phyloP scores from a whole-genome alignment of 2,888 invertebrate species.

The Leucophenga maculata region DNA sequence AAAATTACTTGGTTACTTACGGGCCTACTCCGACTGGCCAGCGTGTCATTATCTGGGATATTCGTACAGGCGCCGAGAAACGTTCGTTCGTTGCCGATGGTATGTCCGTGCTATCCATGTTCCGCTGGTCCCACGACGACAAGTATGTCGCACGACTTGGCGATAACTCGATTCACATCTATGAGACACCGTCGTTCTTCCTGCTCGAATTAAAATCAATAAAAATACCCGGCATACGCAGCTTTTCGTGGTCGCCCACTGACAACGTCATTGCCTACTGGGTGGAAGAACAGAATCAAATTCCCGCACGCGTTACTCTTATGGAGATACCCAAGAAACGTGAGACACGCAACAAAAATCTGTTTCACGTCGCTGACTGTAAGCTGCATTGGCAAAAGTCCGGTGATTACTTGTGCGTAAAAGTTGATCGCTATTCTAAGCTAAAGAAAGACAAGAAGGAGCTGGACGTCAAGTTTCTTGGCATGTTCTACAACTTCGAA shows the following conservation, averaged over 20 bases:
- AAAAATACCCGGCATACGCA: slow-evolving; percentile 89
- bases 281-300: slow-evolving; percentile 97
- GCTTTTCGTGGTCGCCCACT: slow-evolving; percentile 98
- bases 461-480: slow-evolving; percentile 92
- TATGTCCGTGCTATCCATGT: slow-evolving; percentile 91
- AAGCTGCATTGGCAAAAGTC: slow-evolving; percentile 99
- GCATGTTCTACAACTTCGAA: slow-evolving; percentile 98
- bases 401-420: slow-evolving; percentile 97
- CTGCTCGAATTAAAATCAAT: slow-evolving; percentile 95
- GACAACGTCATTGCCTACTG: slow-evolving; percentile 97
- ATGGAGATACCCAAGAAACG: slow-evolving; percentile 92
- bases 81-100: slow-evolving; percentile 91
- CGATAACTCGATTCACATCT: slow-evolving; percentile 89
- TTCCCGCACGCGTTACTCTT: slow-evolving; percentile 94
- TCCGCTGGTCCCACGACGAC: slow-evolving; percentile 98
- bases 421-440: slow-evolving; percentile 89
- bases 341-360: slow-evolving; percentile 92
- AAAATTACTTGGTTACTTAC: slow-evolving; percentile 96
- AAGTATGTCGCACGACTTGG: slow-evolving; percentile 93
- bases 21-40: slow-evolving; percentile 85
- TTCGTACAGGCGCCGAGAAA: slow-evolving; percentile 93
- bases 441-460: slow-evolving; percentile 94
- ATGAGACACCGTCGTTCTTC: slow-evolving; percentile 96
- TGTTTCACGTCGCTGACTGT: slow-evolving; percentile 98
- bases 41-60: slow-evolving; percentile 96